Percentiles rank a stretch among this genome's conserved stretches.
These are phyloP conservation scores for Hipposideros armiger DNA, from an alignment of 2,113 vertebrate species.

Conservation along the genomic window DNA sequence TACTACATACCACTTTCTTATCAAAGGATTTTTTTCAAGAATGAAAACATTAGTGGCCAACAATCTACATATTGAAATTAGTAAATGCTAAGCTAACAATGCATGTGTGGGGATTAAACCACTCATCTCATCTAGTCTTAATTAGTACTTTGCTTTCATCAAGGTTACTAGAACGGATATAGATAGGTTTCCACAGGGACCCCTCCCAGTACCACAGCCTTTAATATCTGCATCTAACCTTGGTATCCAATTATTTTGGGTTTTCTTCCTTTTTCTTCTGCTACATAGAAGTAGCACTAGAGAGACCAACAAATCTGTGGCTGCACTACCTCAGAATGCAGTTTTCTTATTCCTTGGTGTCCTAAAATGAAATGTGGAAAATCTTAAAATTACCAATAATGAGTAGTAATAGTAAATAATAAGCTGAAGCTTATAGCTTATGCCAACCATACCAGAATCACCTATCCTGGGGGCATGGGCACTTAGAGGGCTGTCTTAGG, in stretches of 20 bases:
- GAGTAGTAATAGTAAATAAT: not conserved
- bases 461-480: not conserved
- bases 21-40: conserved; percentile 10
- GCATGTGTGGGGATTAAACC: not conserved
- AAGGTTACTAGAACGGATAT: not conserved
- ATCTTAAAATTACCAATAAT: conserved; percentile 1
- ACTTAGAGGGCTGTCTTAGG: not conserved
- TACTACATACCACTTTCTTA: not conserved
- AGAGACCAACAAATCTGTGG: not conserved
- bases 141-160: not conserved
- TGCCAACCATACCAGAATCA: not conserved
- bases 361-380: conserved; percentile 36
- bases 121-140: not conserved
- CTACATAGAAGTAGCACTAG: not conserved
- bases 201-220: not conserved
- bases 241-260: not conserved
- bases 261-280: not conserved
- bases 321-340: not conserved
- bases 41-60: not conserved
- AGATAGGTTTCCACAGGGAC: not conserved
- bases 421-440: not conserved
- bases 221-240: not conserved
- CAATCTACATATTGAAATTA: not conserved
- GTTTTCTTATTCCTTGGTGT: not conserved
- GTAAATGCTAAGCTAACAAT: not conserved